Percentiles rank a stretch among this genome's conserved stretches.
Evolutionary conservation across 1,140 invertebrate genomes (phyloP).

Genomic region (Heliconius congener): DNA sequence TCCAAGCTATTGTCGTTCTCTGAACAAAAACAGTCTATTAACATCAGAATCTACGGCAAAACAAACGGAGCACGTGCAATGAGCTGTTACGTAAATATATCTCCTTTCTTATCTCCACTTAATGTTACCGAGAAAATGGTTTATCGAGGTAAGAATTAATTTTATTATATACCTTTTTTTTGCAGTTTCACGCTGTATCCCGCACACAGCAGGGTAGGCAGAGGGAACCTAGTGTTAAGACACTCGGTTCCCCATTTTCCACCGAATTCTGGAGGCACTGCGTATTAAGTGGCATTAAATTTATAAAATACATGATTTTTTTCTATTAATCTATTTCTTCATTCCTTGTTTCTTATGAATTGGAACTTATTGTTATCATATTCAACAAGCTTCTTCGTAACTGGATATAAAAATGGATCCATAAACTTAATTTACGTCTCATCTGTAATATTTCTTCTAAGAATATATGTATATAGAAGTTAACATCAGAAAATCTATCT

Average conservation of each 20-base stretch:
- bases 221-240: too few relatives aligned
- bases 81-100: slow-evolving; percentile 28
- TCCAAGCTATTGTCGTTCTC: slow-evolving; percentile 42
- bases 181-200: too few relatives aligned
- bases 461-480: not conserved
- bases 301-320: too few relatives aligned
- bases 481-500: slow-evolving; percentile 8
- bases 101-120: not conserved
- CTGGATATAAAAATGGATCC: not conserved
- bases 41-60: slow-evolving; percentile 39
- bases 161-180: not conserved
- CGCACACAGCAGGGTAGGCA: too few relatives aligned
- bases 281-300: too few relatives aligned
- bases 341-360: too few relatives aligned
- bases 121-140: not conserved
- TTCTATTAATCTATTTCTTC: too few relatives aligned
- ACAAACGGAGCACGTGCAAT: slow-evolving; percentile 29
- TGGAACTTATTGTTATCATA: too few relatives aligned
- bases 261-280: too few relatives aligned
- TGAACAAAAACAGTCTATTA: slow-evolving; percentile 43
- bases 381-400: too few relatives aligned
- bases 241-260: too few relatives aligned
- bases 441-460: not conserved
- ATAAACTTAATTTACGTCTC: not conserved
- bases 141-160: not conserved